phyloP scores from a whole-genome alignment of 23 tunicate species.

The Trididemnum miniatum region DNA sequence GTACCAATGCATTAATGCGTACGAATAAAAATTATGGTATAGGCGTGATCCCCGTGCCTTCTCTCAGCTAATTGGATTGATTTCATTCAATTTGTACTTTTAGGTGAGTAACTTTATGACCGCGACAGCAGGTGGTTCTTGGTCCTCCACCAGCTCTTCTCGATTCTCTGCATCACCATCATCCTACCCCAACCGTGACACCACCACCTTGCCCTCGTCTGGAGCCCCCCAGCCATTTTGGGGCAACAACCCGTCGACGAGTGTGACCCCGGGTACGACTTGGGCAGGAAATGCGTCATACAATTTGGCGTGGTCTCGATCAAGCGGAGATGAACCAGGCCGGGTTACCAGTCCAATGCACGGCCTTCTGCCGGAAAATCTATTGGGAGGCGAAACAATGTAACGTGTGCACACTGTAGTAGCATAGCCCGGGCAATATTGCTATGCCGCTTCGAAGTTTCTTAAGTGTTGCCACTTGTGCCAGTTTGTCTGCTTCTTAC shows the following conservation, averaged over 20 bases:
- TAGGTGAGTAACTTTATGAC: conserved; percentile 64
- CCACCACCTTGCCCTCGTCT: conserved; percentile 5
- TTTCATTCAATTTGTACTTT: not conserved
- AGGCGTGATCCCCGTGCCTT: too few species aligned
- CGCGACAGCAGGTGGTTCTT: conserved; percentile 54
- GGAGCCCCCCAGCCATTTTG: conserved; percentile 25
- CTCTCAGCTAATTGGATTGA: too few species aligned
- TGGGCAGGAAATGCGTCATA: conserved; percentile 25
- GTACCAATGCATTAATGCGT: too few species aligned
- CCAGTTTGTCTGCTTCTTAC: not conserved
- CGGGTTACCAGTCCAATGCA: conserved; percentile 86
- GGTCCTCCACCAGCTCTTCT: conserved; percentile 14
- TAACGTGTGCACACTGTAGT: conserved; percentile 21
- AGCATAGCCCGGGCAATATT: not conserved
- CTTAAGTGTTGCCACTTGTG: not conserved
- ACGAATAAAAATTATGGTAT: too few species aligned
- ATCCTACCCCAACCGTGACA: conserved; percentile 24
- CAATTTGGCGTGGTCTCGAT: conserved; percentile 58
- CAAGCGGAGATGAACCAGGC: conserved; percentile 52
- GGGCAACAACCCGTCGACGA: conserved; percentile 15
- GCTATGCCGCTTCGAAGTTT: not conserved
- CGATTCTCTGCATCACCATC: conserved; percentile 45
- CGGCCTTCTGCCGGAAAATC: conserved; percentile 81
- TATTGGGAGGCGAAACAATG: conserved; percentile 83
- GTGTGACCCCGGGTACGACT: conserved; percentile 35